Evolutionary conservation across 2,113 vertebrate species (phyloP).

Genomic region (Vulpes vulpes): DNA sequence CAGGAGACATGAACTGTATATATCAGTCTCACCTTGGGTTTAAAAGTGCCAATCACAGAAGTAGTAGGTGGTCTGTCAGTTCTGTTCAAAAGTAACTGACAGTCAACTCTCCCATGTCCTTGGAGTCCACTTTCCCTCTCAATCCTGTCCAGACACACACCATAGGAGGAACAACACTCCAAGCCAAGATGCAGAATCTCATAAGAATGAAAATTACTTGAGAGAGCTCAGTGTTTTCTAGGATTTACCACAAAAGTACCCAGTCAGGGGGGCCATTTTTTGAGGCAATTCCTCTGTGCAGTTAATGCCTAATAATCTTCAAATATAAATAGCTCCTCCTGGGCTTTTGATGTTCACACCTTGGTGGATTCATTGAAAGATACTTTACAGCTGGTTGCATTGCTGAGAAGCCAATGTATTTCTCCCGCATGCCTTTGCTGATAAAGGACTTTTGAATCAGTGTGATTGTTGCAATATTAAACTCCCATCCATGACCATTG

Average conservation of each 20-base stretch:
- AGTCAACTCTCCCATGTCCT: background rate
- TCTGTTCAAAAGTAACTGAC: background rate
- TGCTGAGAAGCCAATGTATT: background rate
- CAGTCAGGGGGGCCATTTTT: background rate
- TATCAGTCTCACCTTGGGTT: background rate
- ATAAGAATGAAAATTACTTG: background rate
- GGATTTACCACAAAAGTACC: background rate
- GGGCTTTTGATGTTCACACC: slow-evolving; percentile 59
- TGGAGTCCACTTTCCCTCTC: background rate
- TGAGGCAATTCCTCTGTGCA: slow-evolving; percentile 2
- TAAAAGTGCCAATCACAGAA: background rate
- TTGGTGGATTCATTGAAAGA: slow-evolving; percentile 6
- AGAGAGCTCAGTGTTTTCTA: background rate
- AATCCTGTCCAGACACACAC: background rate
- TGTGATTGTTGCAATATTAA: slow-evolving; percentile 41
- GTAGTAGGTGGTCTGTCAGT: background rate
- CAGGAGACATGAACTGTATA: background rate
- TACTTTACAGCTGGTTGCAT: slow-evolving; percentile 12
- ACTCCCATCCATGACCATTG: background rate
- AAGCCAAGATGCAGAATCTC: background rate
- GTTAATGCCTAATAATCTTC: slow-evolving; percentile 39
- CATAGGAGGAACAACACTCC: accelerated
- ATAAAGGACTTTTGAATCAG: slow-evolving; percentile 34
- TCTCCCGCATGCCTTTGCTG: slow-evolving; percentile 41
- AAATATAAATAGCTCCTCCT: slow-evolving; percentile 34